phyloP scores from a whole-genome alignment of 64 coral and sea anemone genomes.

The Cladopsammia gracilis region DNA sequence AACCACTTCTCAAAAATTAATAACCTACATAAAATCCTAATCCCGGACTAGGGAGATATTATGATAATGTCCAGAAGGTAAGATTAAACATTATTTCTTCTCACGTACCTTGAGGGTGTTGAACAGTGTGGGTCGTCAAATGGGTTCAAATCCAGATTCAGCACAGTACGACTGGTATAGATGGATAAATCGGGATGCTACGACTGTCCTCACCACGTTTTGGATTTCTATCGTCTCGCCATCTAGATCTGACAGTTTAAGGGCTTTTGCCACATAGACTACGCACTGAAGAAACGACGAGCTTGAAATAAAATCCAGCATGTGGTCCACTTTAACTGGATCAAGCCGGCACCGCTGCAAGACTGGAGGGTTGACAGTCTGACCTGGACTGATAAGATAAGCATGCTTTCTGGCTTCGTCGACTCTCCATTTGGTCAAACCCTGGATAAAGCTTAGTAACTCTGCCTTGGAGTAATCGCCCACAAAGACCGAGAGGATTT shows the following conservation, averaged over 20 bases:
- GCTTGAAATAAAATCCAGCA: constrained; percentile 64
- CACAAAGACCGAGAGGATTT: constrained; percentile 66
- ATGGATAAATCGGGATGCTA: constrained; percentile 26
- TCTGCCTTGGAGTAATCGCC: constrained; percentile 39
- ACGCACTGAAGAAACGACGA: constrained; percentile 63
- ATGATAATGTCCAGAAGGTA: too few species aligned
- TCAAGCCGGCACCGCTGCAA: background rate
- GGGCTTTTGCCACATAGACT: constrained; percentile 44
- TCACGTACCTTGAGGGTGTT: constrained; percentile 42
- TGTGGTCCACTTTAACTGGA: constrained; percentile 58
- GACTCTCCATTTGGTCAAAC: constrained; percentile 59
- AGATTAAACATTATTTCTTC: background rate
- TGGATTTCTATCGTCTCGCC: constrained; percentile 56
- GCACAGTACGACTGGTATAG: constrained; percentile 35
- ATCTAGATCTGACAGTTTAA: constrained; percentile 26
- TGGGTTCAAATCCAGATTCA: constrained; percentile 45
- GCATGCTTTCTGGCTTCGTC: constrained; percentile 57
- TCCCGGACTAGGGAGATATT: too few species aligned
- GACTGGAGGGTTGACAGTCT: constrained; percentile 14
- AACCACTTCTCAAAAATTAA: too few species aligned
- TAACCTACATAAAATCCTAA: too few species aligned
- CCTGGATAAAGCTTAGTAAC: constrained; percentile 25
- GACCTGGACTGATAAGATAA: background rate
- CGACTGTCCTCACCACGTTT: constrained; percentile 62
- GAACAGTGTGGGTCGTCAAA: constrained; percentile 49